Evolutionary conservation across 2,888 invertebrate genomes (phyloP).

Genomic region (Thyatira batis): DNA sequence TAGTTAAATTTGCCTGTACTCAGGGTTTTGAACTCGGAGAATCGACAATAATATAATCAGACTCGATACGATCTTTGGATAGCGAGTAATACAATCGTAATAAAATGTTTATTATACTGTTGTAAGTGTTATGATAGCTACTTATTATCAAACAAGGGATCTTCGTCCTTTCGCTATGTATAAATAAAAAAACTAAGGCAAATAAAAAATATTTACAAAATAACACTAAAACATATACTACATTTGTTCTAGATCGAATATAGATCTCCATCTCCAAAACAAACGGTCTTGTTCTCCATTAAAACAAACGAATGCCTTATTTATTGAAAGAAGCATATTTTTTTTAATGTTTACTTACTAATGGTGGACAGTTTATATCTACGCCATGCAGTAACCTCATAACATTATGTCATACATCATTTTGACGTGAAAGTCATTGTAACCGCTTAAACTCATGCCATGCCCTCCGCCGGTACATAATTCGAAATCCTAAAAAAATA

Average conservation of each 20-base stretch:
- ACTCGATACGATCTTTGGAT: background rate
- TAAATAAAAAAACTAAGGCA: too few relatives aligned
- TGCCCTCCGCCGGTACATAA: background rate
- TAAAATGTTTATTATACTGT: background rate
- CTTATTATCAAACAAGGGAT: too few relatives aligned
- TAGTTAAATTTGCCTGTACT: constrained; percentile 3
- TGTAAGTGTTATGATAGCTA: background rate
- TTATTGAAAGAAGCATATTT: too few relatives aligned
- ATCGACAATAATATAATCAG: background rate
- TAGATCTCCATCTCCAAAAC: too few relatives aligned
- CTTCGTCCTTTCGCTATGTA: too few relatives aligned
- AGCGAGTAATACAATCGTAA: background rate
- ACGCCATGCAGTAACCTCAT: background rate
- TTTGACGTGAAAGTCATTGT: background rate
- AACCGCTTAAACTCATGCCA: background rate
- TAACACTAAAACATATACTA: too few relatives aligned
- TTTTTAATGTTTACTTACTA: background rate
- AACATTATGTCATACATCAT: background rate
- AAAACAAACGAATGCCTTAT: too few relatives aligned
- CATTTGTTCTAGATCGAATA: too few relatives aligned
- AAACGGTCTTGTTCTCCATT: too few relatives aligned
- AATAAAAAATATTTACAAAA: too few relatives aligned
- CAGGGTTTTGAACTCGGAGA: constrained; percentile 2
- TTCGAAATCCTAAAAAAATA: background rate
- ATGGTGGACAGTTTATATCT: background rate